A percentile compares a stretch with the other conserved stretches of the same genome.
These are phyloP conservation scores for Eudemis profundana DNA, from an alignment of 2,888 invertebrate genomes.

Conservation along the genomic window DNA sequence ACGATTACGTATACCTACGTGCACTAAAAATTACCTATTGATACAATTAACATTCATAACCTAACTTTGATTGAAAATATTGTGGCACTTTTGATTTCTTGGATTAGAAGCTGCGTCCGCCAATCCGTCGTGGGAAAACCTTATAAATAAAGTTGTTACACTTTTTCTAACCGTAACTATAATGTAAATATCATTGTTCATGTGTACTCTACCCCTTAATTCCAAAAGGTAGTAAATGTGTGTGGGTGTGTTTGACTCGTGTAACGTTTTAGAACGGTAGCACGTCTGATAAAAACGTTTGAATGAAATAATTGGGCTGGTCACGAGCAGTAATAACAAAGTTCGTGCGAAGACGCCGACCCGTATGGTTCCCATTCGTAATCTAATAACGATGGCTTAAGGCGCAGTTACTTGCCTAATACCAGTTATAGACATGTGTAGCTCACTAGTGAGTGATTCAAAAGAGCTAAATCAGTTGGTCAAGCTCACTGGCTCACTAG, in stretches of 20 bases:
- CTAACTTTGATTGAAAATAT: too few species aligned
- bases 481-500: too few species aligned
- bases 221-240: neutral
- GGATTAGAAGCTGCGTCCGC: neutral
- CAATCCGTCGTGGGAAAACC: neutral
- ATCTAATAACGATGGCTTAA: slow-evolving; percentile 68
- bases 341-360: slow-evolving; percentile 62
- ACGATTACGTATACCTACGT: too few species aligned
- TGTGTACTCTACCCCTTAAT: neutral
- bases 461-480: too few species aligned
- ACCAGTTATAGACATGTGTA: too few species aligned
- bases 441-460: too few species aligned
- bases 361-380: slow-evolving; percentile 56
- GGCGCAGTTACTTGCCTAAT: slow-evolving; percentile 48
- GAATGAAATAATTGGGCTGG: slow-evolving; percentile 39
- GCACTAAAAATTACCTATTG: too few species aligned
- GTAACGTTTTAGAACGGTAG: slow-evolving; percentile 1
- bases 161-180: slow-evolving; percentile 15
- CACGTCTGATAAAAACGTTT: slow-evolving; percentile 19
- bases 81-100: neutral
- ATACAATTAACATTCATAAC: too few species aligned
- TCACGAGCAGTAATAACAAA: slow-evolving; percentile 53
- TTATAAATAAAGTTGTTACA: slow-evolving; percentile 13
- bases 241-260: neutral
- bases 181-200: slow-evolving; percentile 13